phyloP scores from a whole-genome alignment of 30 jellyfish, hydroid and myxozoan genomes.

The Aurelia sp. region DNA sequence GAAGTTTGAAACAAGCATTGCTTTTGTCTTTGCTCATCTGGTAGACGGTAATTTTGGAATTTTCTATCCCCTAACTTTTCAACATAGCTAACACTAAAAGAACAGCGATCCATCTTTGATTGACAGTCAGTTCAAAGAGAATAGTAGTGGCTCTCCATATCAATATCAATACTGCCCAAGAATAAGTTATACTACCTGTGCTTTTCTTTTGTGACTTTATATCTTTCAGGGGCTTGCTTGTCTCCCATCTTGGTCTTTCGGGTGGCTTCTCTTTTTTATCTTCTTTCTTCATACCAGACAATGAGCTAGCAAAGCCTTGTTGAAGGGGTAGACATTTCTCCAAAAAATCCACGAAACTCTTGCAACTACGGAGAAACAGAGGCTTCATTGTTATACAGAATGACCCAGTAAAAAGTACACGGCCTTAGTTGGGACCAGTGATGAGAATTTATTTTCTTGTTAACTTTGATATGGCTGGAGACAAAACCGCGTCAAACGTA shows the following conservation, averaged over 20 bases:
- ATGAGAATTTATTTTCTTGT: too few species aligned
- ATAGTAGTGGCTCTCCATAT: background rate
- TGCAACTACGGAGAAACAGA: conserved; percentile 27
- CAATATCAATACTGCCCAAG: background rate
- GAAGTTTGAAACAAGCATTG: too few species aligned
- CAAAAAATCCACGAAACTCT: conserved; percentile 46
- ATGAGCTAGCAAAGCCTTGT: conserved; percentile 21
- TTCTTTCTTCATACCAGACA: background rate
- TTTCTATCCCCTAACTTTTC: too few species aligned
- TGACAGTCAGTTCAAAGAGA: background rate
- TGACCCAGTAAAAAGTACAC: too few species aligned
- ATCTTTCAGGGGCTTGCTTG: conserved; percentile 60
- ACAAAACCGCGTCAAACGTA: too few species aligned
- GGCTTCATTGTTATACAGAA: background rate
- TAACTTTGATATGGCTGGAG: too few species aligned
- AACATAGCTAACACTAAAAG: too few species aligned
- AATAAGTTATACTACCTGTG: background rate
- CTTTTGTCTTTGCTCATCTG: too few species aligned
- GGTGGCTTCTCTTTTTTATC: conserved; percentile 7
- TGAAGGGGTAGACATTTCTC: conserved; percentile 68
- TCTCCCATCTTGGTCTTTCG: conserved; percentile 72
- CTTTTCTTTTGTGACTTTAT: conserved; percentile 8
- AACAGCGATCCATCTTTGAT: too few species aligned
- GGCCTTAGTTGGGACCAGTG: too few species aligned
- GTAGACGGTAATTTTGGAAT: too few species aligned